A percentile compares a stretch with the other conserved stretches of the same genome.
Evolutionary conservation across 2,888 invertebrate genomes (phyloP).

Genomic region (Bimastos eiseni): DNA sequence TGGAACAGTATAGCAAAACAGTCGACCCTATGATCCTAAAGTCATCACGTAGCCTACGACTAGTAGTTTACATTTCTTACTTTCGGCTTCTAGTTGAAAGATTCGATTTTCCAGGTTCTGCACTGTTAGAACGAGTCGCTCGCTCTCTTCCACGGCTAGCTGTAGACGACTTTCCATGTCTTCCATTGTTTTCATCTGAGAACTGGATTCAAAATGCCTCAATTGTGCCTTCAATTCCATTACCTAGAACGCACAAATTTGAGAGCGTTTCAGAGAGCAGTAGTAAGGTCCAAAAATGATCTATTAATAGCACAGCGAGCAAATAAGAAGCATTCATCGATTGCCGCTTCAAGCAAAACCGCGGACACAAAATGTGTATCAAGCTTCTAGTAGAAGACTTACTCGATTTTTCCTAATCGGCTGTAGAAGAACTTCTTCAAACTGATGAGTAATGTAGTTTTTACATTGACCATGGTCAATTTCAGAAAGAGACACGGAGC

Average conservation of each 20-base stretch:
- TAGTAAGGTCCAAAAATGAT: background rate
- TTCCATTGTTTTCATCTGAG: background rate
- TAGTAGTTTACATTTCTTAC: background rate
- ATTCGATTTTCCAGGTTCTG: background rate
- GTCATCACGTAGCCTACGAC: background rate
- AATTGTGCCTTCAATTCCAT: background rate
- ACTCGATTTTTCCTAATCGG: too few species aligned
- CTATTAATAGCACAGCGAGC: too few species aligned
- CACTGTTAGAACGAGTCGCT: background rate
- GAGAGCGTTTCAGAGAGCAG: background rate
- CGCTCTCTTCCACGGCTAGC: constrained; percentile 13
- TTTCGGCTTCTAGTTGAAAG: background rate
- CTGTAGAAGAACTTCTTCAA: too few species aligned
- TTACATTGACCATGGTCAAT: too few species aligned
- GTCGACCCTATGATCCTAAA: too few species aligned
- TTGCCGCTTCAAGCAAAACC: background rate
- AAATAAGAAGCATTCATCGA: too few species aligned
- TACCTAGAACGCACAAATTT: background rate
- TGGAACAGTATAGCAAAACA: too few species aligned
- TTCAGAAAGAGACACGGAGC: too few species aligned
- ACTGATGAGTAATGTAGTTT: too few species aligned
- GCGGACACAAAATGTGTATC: background rate
- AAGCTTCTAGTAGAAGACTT: too few species aligned
- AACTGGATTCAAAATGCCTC: background rate
- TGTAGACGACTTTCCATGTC: background rate